These are phyloP conservation scores for Spea bombifrons DNA, from an alignment of 2,113 vertebrate species.

Conservation along the genomic window DNA sequence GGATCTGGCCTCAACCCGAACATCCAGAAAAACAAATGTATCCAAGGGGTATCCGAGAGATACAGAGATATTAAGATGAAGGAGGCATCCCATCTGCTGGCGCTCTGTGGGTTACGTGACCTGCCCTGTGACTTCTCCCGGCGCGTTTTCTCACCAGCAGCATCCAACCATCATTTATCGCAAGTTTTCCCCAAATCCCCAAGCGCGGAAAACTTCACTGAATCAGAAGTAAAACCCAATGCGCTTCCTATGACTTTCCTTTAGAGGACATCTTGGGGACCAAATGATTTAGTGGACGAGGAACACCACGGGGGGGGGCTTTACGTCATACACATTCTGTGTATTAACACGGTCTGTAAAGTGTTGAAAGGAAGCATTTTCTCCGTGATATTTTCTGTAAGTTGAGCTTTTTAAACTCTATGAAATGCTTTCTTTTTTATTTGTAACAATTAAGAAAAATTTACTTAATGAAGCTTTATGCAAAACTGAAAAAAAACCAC, in stretches of 20 bases:
- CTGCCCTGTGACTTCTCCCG: neutral
- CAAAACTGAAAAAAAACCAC: no score
- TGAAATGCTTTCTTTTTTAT: no score
- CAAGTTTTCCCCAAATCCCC: neutral
- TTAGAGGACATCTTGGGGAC: neutral
- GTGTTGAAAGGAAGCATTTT: no score
- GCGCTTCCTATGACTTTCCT: no score
- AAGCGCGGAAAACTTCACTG: neutral
- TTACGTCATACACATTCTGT: no score
- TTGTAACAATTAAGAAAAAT: no score
- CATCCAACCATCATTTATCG: neutral
- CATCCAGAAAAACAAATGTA: constrained; percentile 47
- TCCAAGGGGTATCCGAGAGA: constrained; percentile 7
- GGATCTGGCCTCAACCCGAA: constrained; percentile 51
- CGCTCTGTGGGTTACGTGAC: neutral
- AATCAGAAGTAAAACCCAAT: neutral
- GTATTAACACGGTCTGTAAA: no score
- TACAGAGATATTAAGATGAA: constrained; percentile 10
- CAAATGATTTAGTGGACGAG: constrained; percentile 44
- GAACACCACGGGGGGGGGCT: constrained; percentile 16
- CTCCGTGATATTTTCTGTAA: no score
- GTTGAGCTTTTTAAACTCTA: no score
- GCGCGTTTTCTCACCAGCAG: neutral
- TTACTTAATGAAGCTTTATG: no score
- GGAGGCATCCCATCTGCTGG: neutral